phyloP scores from a whole-genome alignment of 1,140 invertebrate genomes.

The Pararge aegeria region DNA sequence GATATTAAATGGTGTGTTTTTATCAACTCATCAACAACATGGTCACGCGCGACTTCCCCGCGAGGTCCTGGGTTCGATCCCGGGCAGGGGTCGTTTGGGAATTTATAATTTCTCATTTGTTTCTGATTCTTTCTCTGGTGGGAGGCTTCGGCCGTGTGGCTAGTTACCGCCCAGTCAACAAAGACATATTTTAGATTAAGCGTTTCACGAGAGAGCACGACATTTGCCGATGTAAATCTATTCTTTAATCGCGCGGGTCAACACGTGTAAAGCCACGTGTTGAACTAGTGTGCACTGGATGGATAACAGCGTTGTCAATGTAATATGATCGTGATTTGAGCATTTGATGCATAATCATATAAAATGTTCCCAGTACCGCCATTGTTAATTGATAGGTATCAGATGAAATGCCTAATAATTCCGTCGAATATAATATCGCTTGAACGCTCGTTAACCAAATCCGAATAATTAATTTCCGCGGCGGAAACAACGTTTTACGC shows the following conservation, averaged over 20 bases:
- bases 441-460: slow-evolving; percentile 50
- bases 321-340: too few relatives aligned
- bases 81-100: too few relatives aligned
- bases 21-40: slow-evolving; percentile 35
- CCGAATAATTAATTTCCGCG: slow-evolving; percentile 48
- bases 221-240: too few relatives aligned
- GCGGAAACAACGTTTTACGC: slow-evolving; percentile 21
- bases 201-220: too few relatives aligned
- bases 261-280: too few relatives aligned
- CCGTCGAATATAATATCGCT: slow-evolving; percentile 39
- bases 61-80: slow-evolving; percentile 19
- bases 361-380: slow-evolving; percentile 42
- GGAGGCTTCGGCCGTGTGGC: too few relatives aligned
- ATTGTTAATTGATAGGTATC: slow-evolving; percentile 58
- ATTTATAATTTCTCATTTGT: slow-evolving; percentile 16
- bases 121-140: too few relatives aligned
- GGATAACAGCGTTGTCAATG: too few relatives aligned
- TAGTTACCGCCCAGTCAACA: too few relatives aligned
- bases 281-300: too few relatives aligned
- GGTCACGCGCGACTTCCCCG: slow-evolving; percentile 27
- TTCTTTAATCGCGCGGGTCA: too few relatives aligned
- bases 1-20: slow-evolving; percentile 31
- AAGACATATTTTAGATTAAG: too few relatives aligned
- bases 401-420: slow-evolving; percentile 49
- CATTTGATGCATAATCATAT: slow-evolving; percentile 31